Evolutionary conservation across 2,888 invertebrate species (phyloP).

Genomic region (Coleophora deauratella): DNA sequence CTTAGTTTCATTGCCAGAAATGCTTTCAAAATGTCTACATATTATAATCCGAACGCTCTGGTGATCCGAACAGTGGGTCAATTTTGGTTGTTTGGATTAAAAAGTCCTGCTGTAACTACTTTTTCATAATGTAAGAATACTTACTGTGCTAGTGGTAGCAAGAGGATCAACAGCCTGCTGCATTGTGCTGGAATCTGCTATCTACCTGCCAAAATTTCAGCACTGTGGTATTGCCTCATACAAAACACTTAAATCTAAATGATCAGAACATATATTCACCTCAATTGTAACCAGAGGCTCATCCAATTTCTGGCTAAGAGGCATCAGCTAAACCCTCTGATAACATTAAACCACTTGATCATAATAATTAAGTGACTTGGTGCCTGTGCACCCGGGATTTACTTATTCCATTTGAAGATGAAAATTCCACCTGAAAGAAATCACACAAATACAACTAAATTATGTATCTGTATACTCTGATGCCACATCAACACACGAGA

Average conservation of each 20-base stretch:
- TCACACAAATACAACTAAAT: not conserved
- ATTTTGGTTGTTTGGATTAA: too few relatives aligned
- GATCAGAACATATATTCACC: slow-evolving; percentile 39
- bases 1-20: too few relatives aligned
- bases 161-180: slow-evolving; percentile 73
- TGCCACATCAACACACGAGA: too few relatives aligned
- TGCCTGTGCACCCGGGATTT: slow-evolving; percentile 60
- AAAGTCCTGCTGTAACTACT: too few relatives aligned
- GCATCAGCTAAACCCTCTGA: slow-evolving; percentile 73
- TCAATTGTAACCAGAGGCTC: slow-evolving; percentile 73
- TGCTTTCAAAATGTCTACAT: too few relatives aligned
- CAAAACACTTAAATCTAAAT: slow-evolving; percentile 4
- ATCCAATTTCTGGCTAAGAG: slow-evolving; percentile 72
- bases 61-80: too few relatives aligned
- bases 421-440: slow-evolving; percentile 51
- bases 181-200: slow-evolving; percentile 74
- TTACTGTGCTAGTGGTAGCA: slow-evolving; percentile 70
- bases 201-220: slow-evolving; percentile 68
- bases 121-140: slow-evolving; percentile 15
- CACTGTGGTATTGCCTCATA: slow-evolving; percentile 37
- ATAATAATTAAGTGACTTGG: slow-evolving; percentile 55
- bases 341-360: slow-evolving; percentile 66
- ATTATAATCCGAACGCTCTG: too few relatives aligned
- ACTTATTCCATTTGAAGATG: slow-evolving; percentile 47
- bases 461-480: too few relatives aligned